Percentiles rank a stretch among this genome's conserved stretches.
These are phyloP conservation scores for Myrmecophaga tridactyla DNA, from an alignment of 2,113 vertebrate genomes.

Conservation along the genomic window DNA sequence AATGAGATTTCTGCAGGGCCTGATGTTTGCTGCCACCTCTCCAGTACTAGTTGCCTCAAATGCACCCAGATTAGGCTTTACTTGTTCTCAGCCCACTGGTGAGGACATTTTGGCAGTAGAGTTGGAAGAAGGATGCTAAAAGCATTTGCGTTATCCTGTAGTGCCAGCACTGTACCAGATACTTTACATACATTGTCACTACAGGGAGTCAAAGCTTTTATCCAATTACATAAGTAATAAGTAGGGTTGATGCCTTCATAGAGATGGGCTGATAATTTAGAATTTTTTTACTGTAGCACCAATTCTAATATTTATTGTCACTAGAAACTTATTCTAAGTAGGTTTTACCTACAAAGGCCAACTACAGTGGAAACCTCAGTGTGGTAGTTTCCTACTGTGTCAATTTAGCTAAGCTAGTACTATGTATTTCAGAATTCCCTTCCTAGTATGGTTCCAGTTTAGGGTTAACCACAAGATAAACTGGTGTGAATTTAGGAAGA, in stretches of 20 bases:
- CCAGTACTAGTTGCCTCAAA: slow-evolving; percentile 36
- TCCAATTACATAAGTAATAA: not conserved
- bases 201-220: not conserved
- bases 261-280: not conserved
- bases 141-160: not conserved
- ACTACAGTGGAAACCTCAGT: not conserved
- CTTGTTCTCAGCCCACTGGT: not conserved
- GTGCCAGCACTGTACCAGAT: not conserved
- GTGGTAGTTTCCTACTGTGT: not conserved
- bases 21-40: slow-evolving; percentile 14
- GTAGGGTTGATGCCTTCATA: not conserved
- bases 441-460: not conserved
- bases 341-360: not conserved
- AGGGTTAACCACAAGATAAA: not conserved
- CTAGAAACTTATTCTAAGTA: slow-evolving; percentile 9
- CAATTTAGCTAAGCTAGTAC: not conserved
- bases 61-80: not conserved
- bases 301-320: not conserved
- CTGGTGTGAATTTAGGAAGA: not conserved
- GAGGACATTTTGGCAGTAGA: not conserved
- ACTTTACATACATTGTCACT: not conserved
- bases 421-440: not conserved
- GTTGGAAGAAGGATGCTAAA: slow-evolving; percentile 9
- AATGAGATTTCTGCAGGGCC: slow-evolving; percentile 43
- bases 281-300: slow-evolving; percentile 32